Base-by-base conservation (phyloP, 2,113 vertebrate genomes). In the Ctenomys sociabilis region DNA sequence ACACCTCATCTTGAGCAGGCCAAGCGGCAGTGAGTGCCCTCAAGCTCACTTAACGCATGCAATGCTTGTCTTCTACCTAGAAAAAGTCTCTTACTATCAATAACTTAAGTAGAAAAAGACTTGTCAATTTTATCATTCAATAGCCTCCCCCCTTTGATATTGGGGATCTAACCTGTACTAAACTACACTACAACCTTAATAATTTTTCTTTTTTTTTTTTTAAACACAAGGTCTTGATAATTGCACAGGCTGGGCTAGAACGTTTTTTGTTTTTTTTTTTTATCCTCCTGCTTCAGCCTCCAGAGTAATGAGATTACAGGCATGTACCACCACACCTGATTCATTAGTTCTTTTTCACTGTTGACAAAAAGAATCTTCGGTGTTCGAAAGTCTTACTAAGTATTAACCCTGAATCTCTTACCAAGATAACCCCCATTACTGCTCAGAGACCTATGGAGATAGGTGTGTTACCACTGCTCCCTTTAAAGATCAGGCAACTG, bases 221-320 rank as follows among this genome's bases (percentile, higher is more conserved):
- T 77, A 13, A 24, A 75, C 40, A 45, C 11, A 43, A 40, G 73
- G 40, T 45, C 73, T 43, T 77, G 40, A 5, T 45, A 45, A 75
- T 28, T 77, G 19, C 28, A 21, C 49, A 78, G 49, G 19, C 52
- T n/a, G 52, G 49, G 17, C 40, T 75, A 72, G 28, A 64, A 91
- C 90, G 88, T 75, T 37, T 80, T 28, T 89, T 28, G n/a, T n/a
- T n/a, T n/a, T n/a, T n/a, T n/a, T n/a, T 93, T 75, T 37, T 80
- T 14, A 78, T 78, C 28, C 24, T 43, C 37, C 57, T 63, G 77
- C 77, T 54, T 80, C 30, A 30, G 82, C 35, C 83, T 73, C 83
- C 49, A 80, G 77, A 52, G 30, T 52, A 35, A 43, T 32, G 30
- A 52, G 45, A 80, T 54, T 52, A 80, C 5, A 80, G 77, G 30